Evolutionary conservation across 2,888 invertebrate species (phyloP).

Genomic region (Deilephila elpenor): DNA sequence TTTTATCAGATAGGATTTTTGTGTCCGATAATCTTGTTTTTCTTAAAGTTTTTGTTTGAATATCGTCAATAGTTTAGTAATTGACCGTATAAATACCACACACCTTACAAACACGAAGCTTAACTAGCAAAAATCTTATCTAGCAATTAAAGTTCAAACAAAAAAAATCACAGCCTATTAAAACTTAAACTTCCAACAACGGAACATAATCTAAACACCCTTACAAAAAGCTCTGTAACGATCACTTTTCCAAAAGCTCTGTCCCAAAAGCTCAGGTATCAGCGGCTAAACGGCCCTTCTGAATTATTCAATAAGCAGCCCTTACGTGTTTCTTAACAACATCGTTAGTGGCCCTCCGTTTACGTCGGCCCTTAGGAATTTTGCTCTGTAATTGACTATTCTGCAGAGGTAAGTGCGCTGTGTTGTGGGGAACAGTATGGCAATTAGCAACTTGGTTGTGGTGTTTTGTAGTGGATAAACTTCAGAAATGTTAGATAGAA

Average conservation of each 20-base stretch:
- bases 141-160: too few relatives aligned
- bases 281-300: conserved; percentile 15
- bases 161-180: too few relatives aligned
- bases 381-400: conserved; percentile 15
- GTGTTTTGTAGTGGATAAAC: neutral
- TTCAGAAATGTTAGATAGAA: too few relatives aligned
- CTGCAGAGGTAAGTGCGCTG: neutral
- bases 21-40: too few relatives aligned
- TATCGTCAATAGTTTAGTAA: too few relatives aligned
- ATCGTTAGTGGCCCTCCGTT: conserved; percentile 20
- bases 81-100: too few relatives aligned
- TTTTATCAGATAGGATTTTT: too few relatives aligned
- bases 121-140: too few relatives aligned
- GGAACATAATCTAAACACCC: neutral
- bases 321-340: conserved; percentile 24
- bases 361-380: conserved; percentile 14
- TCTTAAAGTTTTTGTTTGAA: too few relatives aligned
- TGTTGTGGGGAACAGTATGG: neutral
- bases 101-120: too few relatives aligned
- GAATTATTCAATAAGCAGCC: conserved; percentile 18
- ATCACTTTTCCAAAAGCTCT: neutral
- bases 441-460: neutral
- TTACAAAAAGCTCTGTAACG: neutral
- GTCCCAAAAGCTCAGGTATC: neutral
- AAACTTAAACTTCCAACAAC: too few relatives aligned